Evolutionary conservation across 2,888 invertebrate genomes (phyloP), one percentile per base, ranked within the genome.

Genomic region (Lottia gigantea): DNA sequence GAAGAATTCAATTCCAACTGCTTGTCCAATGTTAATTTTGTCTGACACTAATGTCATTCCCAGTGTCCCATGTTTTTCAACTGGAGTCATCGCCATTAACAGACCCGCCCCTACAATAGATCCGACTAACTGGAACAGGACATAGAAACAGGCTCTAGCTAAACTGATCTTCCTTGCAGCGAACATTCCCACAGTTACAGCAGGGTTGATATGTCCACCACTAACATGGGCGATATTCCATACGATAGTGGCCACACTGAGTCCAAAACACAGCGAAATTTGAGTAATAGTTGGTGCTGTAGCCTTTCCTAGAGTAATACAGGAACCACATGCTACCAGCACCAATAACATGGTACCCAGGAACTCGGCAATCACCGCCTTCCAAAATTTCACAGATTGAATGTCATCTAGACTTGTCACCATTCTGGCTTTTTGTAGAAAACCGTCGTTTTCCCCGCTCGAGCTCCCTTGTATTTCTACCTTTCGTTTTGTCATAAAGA

Each of bases 91-190:
- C 68, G 96, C 95, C 86, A 95, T 95, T 75, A 97, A 92, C 75
- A 97, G 92, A 1, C 95, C 96, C 6, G 96, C 95, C 62, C 96
- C 97, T 0, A 96, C 96, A 80, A 97, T 95, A 23, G 93, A 95
- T 25, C 97, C 97, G 64, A 96, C 95, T 87, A 95, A 95, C 90
- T 97, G 97, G 73, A 96, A 95, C 8, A 95, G 93, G 74, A 97
- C 91, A 90, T 95, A 95, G 89, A 96, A 92, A 67, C 93, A 91
- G 0, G 94, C 93, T 67, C 96, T 91, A 74, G 96, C 91, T 63
- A 94, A 93, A 19, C 95, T 94, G 81, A 97, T 94, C 84, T 93
- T 93, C 76, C 95, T 91, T 65, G 95, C 93, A 79, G 95, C 92
- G 81, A 94, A 93, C 90, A 95, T 92, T 68, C 96, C 95, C 74